Base-by-base conservation (phyloP, 1,140 invertebrate genomes). In the Sycophaga agraensis region DNA sequence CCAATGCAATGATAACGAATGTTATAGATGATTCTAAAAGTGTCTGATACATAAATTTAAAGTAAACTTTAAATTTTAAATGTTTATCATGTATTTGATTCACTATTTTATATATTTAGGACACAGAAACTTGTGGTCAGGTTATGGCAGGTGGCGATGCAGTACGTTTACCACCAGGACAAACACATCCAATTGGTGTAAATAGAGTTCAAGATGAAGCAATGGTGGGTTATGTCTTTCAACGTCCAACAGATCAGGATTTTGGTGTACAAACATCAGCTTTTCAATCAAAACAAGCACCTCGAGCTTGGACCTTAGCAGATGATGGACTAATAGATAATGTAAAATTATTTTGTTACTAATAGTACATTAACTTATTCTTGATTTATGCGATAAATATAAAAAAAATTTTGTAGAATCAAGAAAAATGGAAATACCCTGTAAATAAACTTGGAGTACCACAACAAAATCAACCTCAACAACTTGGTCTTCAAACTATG, bases 211-310 rank as follows among this genome's bases (percentile, higher is more conserved):
- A 92, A 80, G 92, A 94, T 77, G 92, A 94, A 84, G 90, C 90
- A 54, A 88, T 89, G 74, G 91, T 94, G 64, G 88, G 91, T 68
- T 94, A 94, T 77, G 89, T 92, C 58, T 94, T 92, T 78, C 91
- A 93, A 82, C 80, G 91, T 66, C 87, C 90, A 57, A 84, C 85
- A 58, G 91, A 93, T 74, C 83, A 86, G 46, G 89, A 91, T 70
- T 87, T 91, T 71, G 83, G 84, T 65, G 82, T 84, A 24, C 77
- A 80, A 58, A 73, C 75, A 58, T 76, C 75, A 31, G 70, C 73
- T 31, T 84, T 88, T 80, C 87, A 87, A 67, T 86, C 84, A 21
- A 91, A 90, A 77, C 87, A 89, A 72, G 73, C 84, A 24, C 75
- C 83, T 6, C 83, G 91, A 65, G 70, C 77, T 50, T 94, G 91